Percentiles rank a stretch among this genome's conserved stretches.
Evolutionary conservation across 1,140 invertebrate species (phyloP).

Genomic region (Calliphora vicina): DNA sequence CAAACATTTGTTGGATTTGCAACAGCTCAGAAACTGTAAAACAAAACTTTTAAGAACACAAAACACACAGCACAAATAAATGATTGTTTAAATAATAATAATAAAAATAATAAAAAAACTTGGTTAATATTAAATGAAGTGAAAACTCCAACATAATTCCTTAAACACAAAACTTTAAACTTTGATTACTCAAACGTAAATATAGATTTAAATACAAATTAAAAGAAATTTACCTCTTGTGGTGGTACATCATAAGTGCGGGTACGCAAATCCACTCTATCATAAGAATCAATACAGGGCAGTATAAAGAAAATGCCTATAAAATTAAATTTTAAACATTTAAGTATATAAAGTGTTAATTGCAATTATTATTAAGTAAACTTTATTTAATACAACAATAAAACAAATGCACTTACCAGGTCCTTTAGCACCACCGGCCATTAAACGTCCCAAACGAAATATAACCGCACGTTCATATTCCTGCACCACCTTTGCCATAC

Average conservation of each 20-base stretch:
- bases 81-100: background rate
- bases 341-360: background rate
- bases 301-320: conserved; percentile 92
- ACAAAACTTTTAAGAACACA: too few species aligned
- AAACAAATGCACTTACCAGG: conserved; percentile 77
- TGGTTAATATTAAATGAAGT: too few species aligned
- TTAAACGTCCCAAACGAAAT: conserved; percentile 84
- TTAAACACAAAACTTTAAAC: background rate
- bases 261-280: conserved; percentile 88
- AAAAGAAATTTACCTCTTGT: conserved; percentile 77
- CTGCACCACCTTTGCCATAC: conserved; percentile 80
- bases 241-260: conserved; percentile 94
- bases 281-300: conserved; percentile 93
- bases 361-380: too few species aligned
- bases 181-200: background rate
- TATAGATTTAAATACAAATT: background rate
- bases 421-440: conserved; percentile 89
- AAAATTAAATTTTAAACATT: conserved; percentile 7
- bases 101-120: too few species aligned
- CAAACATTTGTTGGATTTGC: background rate
- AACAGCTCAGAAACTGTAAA: background rate
- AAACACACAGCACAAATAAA: too few species aligned
- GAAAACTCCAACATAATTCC: background rate
- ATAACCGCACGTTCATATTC: conserved; percentile 92
- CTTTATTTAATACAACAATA: too few species aligned